Evolutionary conservation across 2,113 vertebrate genomes (phyloP).

Genomic region (Pangasianodon gigas): DNA sequence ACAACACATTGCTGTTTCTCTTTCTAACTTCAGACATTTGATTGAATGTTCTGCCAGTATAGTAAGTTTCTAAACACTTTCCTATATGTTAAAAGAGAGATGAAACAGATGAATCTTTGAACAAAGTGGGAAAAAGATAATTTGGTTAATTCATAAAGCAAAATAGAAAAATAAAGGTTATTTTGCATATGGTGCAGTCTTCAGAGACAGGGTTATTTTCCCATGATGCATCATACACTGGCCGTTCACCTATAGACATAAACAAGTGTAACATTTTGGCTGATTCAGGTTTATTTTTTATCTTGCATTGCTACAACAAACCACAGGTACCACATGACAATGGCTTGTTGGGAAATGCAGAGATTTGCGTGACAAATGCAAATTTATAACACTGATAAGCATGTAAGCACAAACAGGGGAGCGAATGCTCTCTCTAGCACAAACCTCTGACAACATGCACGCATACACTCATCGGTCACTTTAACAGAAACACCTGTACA

Average conservation of each 20-base stretch:
- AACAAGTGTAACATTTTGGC: conserved; percentile 11
- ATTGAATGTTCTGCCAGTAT: too few relatives aligned
- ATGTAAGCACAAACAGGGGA: not conserved
- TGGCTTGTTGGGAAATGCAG: not conserved
- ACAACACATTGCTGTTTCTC: too few relatives aligned
- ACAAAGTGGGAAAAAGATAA: too few relatives aligned
- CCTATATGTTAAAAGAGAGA: too few relatives aligned
- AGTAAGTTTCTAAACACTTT: too few relatives aligned
- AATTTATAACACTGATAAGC: not conserved
- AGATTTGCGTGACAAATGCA: not conserved
- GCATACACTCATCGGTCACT: too few relatives aligned
- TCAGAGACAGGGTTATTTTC: conserved; percentile 19
- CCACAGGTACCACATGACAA: not conserved
- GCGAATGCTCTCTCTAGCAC: not conserved
- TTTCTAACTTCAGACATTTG: too few relatives aligned
- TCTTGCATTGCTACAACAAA: not conserved
- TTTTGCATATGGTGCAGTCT: conserved; percentile 5
- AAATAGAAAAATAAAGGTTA: too few relatives aligned
- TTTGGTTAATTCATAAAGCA: too few relatives aligned
- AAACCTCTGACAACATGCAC: not conserved
- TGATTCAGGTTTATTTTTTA: not conserved
- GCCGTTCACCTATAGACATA: conserved; percentile 16
- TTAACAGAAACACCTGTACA: too few relatives aligned
- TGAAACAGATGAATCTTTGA: too few relatives aligned
- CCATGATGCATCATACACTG: not conserved